phyloP scores from a whole-genome alignment of 2,113 vertebrate species.

The Mustelus asterias region DNA sequence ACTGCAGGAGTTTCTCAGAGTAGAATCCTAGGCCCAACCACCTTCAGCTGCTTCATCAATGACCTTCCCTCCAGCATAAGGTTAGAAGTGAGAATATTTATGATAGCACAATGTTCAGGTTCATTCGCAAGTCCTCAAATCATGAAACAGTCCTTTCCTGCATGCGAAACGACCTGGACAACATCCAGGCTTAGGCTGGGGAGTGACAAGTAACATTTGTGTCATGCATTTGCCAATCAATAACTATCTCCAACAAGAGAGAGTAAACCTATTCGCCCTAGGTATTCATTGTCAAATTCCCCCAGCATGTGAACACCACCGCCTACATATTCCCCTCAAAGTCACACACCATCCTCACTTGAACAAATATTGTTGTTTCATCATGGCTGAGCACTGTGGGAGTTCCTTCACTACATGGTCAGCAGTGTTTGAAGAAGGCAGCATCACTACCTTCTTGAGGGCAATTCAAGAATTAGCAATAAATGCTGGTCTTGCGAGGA shows the following conservation, averaged over 20 bases:
- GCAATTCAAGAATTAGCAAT: no score
- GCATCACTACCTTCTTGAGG: no score
- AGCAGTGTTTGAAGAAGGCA: no score
- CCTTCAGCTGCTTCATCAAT: not conserved
- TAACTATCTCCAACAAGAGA: not conserved
- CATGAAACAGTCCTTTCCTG: not conserved
- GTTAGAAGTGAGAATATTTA: not conserved
- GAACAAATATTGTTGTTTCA: no score
- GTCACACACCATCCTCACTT: no score
- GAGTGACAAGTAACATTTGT: not conserved
- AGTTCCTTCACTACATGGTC: no score
- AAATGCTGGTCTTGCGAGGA: no score
- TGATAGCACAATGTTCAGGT: not conserved
- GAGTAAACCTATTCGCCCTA: not conserved
- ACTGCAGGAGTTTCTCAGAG: not conserved
- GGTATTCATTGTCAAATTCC: not conserved
- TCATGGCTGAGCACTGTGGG: no score
- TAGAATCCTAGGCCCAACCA: not conserved
- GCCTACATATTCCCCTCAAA: no score
- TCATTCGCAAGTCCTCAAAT: not conserved
- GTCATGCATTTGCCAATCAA: not conserved
- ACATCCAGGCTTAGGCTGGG: not conserved
- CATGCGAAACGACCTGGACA: not conserved
- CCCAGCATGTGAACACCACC: no score
- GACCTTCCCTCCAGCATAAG: not conserved